Conservation (phyloP, 2,113 vertebrate genomes). For the Gymnogyps californianus region DNA sequence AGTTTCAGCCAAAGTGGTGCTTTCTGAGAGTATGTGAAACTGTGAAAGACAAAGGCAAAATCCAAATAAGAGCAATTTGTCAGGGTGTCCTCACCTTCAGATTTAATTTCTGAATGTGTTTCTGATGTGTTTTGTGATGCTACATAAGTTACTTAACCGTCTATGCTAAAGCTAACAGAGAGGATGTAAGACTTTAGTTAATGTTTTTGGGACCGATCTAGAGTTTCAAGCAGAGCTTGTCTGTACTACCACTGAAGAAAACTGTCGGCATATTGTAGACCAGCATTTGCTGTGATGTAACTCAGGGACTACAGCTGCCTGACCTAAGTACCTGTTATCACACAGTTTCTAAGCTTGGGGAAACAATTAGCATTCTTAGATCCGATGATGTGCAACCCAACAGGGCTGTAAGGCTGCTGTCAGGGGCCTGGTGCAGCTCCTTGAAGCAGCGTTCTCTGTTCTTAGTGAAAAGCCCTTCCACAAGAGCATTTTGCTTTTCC, state of each 20-base stretch:
- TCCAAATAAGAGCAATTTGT: not conserved
- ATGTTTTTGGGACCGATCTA: not conserved
- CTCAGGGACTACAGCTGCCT: not conserved
- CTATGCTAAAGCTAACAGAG: not conserved
- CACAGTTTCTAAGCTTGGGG: not conserved
- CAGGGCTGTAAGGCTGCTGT: rapidly evolving
- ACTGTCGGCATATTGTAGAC: not conserved
- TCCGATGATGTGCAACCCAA: not conserved
- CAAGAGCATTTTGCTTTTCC: not conserved
- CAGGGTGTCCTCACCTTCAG: not conserved
- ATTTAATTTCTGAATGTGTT: not conserved
- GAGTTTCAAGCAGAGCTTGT: not conserved
- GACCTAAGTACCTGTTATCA: not conserved
- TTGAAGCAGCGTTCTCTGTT: not conserved
- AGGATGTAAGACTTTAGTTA: not conserved
- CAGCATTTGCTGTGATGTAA: not conserved
- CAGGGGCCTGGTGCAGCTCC: not conserved
- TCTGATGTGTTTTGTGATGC: not conserved
- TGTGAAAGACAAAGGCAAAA: not conserved
- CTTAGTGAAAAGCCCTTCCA: not conserved
- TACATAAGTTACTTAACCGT: not conserved
- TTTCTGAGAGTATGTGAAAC: not conserved
- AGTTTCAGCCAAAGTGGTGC: not conserved
- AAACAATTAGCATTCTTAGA: not conserved
- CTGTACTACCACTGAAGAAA: not conserved